A percentile compares a stretch with the other conserved stretches of the same genome.
These are phyloP conservation scores for Circaetus cinerascens DNA, from an alignment of 2,113 vertebrate species.

Conservation along the genomic window DNA sequence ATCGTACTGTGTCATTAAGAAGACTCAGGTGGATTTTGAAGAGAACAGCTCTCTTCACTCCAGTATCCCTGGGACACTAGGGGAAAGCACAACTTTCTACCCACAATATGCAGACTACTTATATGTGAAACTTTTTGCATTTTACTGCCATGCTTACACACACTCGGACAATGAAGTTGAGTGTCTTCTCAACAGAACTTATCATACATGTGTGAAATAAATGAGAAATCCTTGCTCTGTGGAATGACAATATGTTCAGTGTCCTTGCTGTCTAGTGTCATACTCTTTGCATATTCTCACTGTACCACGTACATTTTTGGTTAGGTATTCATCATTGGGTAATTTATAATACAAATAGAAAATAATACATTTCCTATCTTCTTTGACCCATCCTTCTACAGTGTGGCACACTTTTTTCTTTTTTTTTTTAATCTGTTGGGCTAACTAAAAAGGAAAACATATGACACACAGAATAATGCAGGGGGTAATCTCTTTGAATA, in stretches of 20 bases:
- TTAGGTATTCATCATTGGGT: not conserved
- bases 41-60: not conserved
- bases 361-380: not conserved
- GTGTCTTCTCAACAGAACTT: not conserved
- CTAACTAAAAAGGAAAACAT: not conserved
- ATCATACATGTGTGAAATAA: not conserved
- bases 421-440: not conserved
- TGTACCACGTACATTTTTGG: not conserved
- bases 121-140: not conserved
- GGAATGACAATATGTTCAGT: not conserved
- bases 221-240: not conserved
- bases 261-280: not conserved
- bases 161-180: not conserved
- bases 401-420: rapidly evolving
- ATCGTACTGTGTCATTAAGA: not conserved
- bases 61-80: not conserved
- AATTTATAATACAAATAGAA: not conserved
- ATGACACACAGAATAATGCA: not conserved
- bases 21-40: not conserved
- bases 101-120: not conserved
- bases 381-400: not conserved
- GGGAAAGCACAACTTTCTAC: not conserved
- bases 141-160: not conserved
- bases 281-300: not conserved
- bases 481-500: not conserved